Evolutionary conservation across 2,113 vertebrate species (phyloP), one percentile per base, ranked within the genome.

Genomic region (Ascaphus truei): DNA sequence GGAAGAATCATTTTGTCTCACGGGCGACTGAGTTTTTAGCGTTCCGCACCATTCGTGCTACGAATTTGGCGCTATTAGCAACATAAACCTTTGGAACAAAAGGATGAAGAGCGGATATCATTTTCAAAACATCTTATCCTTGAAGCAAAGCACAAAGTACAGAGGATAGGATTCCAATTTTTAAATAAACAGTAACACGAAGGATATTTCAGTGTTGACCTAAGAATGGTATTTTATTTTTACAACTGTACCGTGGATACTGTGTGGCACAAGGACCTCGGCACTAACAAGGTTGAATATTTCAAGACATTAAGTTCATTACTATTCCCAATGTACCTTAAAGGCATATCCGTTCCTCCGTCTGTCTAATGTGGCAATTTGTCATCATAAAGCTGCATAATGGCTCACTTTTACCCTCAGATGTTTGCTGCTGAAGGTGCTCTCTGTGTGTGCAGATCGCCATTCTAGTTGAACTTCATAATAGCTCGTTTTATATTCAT

Each of bases 351-450:
- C 36, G 34, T 53, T 37, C 15, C 47, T 53, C 36, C 30, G 65
- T 58, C 53, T 58, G 30, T 36, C 30, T 50, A 68, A 68, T 59
- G 41, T 36, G 25, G 55, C 43, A 58, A 68, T 59, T 58, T 68
- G 41, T 68, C 30, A 59, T 68, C 59, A 59, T 59, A 68, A 68
- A 59, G 29, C 7, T 16, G 47, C 48, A 68, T 48, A 68, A 59
- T 68, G 36, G 29, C 31, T 58, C 62, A 65, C 18, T 37, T 53
- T 25, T 36, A 15, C 34, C 30, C 7, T 27, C 20, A 53, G 62
- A 65, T 65, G 62, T 65, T 65, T 65, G 55, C 51, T 18, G 34
- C 47, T 41, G 62, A 55, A 65, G 34, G 62, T 53, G 62, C 50
- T 65, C 34, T 36, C 13, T 7, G n/a, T 52, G 62, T 53, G 39